Conservation (phyloP, 2,797 vertebrate genomes). For the Channa striata region DNA sequence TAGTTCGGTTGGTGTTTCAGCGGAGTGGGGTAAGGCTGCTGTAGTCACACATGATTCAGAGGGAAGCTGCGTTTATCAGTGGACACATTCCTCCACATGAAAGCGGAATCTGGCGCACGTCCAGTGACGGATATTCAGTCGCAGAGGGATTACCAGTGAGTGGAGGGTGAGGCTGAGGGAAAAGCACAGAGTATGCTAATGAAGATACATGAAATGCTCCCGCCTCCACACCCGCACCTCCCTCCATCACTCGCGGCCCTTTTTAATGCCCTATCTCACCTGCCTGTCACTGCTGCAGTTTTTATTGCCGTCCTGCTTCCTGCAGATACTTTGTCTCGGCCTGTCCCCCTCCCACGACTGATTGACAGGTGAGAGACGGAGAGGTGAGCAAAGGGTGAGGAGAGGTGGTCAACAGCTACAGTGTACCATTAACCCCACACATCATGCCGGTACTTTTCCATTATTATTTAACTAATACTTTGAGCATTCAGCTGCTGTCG, state of each 20-base stretch:
- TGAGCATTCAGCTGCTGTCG: too few species aligned
- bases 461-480: not conserved
- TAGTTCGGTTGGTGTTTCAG: not conserved
- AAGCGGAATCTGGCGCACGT: constrained; percentile 14
- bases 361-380: constrained; percentile 13
- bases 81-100: constrained; percentile 50
- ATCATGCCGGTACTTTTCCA: not conserved
- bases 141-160: constrained; percentile 36
- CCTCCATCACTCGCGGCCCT: not conserved
- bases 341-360: not conserved
- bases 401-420: too few species aligned
- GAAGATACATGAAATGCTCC: constrained; percentile 26
- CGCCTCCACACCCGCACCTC: not conserved
- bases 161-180: constrained; percentile 15
- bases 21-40: fast-evolving
- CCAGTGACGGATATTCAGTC: constrained; percentile 29
- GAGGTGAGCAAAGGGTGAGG: not conserved
- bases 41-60: constrained; percentile 32
- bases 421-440: not conserved
- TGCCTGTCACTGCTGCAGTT: not conserved
- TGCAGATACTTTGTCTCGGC: not conserved
- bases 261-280: constrained; percentile 11
- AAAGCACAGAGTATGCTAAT: constrained; percentile 29
- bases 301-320: not conserved
- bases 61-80: constrained; percentile 38